Evolutionary conservation across 1,140 invertebrate genomes (phyloP), one percentile per base, ranked within the genome.

Genomic region (Coelopa frigida): DNA sequence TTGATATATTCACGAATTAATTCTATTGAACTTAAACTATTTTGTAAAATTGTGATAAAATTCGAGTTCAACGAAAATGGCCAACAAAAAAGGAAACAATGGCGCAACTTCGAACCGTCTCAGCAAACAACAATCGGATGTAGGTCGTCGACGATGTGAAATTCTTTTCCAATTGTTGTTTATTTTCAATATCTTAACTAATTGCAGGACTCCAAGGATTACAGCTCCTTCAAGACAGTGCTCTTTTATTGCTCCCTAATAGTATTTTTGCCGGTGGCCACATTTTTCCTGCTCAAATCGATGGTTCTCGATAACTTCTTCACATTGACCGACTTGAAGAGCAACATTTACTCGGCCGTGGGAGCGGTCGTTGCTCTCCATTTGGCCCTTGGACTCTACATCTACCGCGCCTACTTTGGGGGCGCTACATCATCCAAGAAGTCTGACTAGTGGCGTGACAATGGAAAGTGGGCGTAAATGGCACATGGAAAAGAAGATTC

Each of bases 291-390:
- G 0, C 67, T 72, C 1, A 82, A 81, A 58, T 70, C 70, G 46
- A 52, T 78, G 23, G 42, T 82, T 46, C 75, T 81, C 56, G 78
- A 82, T 72, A 73, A 72, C 56, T 58, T 77, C 39, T 65, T 77
- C 18, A 52, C 58, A 24, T 57, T 84, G 40, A 75, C 76, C 37
- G 72, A 75, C 26, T 66, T 84, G 29, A 70, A 75, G 12, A 83
- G 81, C 49, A 87, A 85, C 68, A 81, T 88, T 33, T 85, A 81
- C 58, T 78, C 85, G 12, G 84, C 85, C 32, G 76, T 83, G 17
- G 74, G 80, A 43, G 80, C 85, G 4, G 76, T 89, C 7, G 52
- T 85, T 3, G 76, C 83, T 11, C 64, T 89, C 29, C 85, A 89
- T 59, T 51, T 85, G 32, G 82, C 83, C 7, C 55, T 87, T 27